phyloP scores from a whole-genome alignment of 2,797 vertebrate species.

The Manis javanica region DNA sequence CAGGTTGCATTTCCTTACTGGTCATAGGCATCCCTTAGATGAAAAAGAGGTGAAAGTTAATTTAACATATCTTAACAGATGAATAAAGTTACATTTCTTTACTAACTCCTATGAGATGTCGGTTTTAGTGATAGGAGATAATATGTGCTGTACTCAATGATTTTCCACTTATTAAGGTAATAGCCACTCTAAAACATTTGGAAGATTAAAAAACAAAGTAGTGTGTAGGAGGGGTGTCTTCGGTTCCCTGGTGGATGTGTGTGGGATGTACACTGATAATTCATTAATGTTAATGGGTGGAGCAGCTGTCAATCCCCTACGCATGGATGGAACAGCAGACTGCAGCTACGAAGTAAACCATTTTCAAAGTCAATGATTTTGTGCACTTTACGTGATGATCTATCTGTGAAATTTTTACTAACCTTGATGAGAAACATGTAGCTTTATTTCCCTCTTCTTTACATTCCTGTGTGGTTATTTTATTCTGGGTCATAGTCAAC shows the following conservation, averaged over 20 bases:
- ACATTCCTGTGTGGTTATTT: neutral
- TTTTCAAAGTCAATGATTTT: conserved; percentile 19
- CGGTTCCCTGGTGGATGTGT: conserved; percentile 16
- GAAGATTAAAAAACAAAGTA: conserved; percentile 62
- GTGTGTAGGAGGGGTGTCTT: conserved; percentile 45
- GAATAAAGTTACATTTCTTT: conserved; percentile 37
- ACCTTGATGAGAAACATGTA: conserved; percentile 27
- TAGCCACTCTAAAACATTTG: conserved; percentile 46
- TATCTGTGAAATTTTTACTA: conserved; percentile 36
- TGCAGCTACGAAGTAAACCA: conserved; percentile 30
- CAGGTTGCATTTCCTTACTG: neutral
- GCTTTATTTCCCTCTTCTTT: conserved; percentile 53
- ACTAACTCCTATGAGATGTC: neutral
- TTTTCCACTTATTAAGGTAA: conserved; percentile 60
- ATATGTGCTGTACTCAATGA: neutral
- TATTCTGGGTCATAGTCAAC: conserved; percentile 49
- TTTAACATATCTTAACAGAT: neutral
- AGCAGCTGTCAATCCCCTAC: conserved; percentile 43
- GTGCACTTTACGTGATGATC: conserved; percentile 25
- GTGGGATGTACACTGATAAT: conserved; percentile 55
- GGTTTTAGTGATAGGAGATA: neutral
- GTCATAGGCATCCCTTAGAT: neutral
- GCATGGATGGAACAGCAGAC: neutral
- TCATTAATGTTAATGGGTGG: conserved; percentile 64
- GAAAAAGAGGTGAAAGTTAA: neutral